Conservation (phyloP, 1,140 invertebrate genomes). For the Orius insidiosus region DNA sequence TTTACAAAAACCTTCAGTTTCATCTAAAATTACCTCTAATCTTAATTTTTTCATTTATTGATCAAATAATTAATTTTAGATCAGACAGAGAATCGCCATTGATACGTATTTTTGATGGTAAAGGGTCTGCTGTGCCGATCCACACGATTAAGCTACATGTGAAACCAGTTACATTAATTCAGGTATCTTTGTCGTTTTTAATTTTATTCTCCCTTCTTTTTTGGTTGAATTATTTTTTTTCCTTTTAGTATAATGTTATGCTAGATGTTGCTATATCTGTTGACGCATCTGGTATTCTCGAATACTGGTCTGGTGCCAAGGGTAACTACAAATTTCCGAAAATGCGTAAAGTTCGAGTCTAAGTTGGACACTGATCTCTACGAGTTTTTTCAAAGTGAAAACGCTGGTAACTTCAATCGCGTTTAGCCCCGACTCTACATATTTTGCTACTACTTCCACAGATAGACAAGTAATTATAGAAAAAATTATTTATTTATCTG, state of each 20-base stretch:
- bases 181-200: too few relatives aligned
- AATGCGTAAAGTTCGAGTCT: slow-evolving; percentile 63
- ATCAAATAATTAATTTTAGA: too few relatives aligned
- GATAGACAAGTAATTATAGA: slow-evolving; percentile 65
- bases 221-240: slow-evolving; percentile 9
- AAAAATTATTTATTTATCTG: slow-evolving; percentile 6
- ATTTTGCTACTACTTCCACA: slow-evolving; percentile 70
- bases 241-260: slow-evolving; percentile 57
- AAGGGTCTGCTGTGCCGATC: slow-evolving; percentile 53
- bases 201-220: too few relatives aligned
- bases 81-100: slow-evolving; percentile 57
- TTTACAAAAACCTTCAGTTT: too few relatives aligned
- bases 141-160: slow-evolving; percentile 66
- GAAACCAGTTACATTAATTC: slow-evolving; percentile 66
- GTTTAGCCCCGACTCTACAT: slow-evolving; percentile 71
- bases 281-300: slow-evolving; percentile 82
- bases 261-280: slow-evolving; percentile 76
- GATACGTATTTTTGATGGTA: slow-evolving; percentile 83
- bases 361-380: slow-evolving; percentile 95
- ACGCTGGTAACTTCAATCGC: slow-evolving; percentile 57
- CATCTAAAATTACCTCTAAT: too few relatives aligned
- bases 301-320: slow-evolving; percentile 90
- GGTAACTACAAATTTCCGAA: slow-evolving; percentile 78
- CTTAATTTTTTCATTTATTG: too few relatives aligned
- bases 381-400: slow-evolving; percentile 83